These are phyloP conservation scores for Hyaena hyaena DNA, from an alignment of 2,113 vertebrate genomes.

Conservation along the genomic window DNA sequence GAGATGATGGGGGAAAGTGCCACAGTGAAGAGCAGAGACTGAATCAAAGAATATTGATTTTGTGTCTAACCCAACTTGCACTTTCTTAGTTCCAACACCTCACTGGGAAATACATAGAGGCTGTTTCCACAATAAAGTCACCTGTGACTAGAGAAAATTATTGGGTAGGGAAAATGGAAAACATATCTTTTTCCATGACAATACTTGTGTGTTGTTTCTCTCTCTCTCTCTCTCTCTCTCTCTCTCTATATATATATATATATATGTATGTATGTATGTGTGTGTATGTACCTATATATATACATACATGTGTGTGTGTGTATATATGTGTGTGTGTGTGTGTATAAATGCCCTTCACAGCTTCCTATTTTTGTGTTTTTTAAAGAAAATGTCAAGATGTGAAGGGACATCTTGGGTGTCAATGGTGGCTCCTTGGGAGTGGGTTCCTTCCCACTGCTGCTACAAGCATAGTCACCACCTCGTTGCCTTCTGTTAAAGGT, in stretches of 20 bases:
- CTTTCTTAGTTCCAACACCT: conserved; percentile 59
- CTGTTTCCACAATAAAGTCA: conserved; percentile 69
- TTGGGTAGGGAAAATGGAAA: neutral
- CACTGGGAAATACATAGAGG: conserved; percentile 39
- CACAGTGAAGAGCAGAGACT: conserved; percentile 27
- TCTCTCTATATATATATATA: neutral
- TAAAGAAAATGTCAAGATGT: neutral
- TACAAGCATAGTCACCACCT: neutral
- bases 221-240: no score
- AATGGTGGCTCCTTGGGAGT: neutral
- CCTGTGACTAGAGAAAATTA: conserved; percentile 50
- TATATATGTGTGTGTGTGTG: neutral
- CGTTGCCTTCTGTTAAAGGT: neutral
- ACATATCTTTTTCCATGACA: neutral
- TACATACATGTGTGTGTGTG: neutral
- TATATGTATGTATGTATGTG: neutral
- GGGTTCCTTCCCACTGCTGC: neutral
- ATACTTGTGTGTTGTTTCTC: neutral
- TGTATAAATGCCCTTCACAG: neutral
- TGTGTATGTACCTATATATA: no score
- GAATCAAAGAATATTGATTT: conserved; percentile 78
- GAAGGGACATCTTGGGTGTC: neutral
- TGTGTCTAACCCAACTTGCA: conserved; percentile 33
- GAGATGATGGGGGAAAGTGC: conserved; percentile 56
- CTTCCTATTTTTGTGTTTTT: conserved; percentile 7